These are phyloP conservation scores for Anoncus sp. DNA, from an alignment of 2,888 invertebrate genomes.

Conservation along the genomic window DNA sequence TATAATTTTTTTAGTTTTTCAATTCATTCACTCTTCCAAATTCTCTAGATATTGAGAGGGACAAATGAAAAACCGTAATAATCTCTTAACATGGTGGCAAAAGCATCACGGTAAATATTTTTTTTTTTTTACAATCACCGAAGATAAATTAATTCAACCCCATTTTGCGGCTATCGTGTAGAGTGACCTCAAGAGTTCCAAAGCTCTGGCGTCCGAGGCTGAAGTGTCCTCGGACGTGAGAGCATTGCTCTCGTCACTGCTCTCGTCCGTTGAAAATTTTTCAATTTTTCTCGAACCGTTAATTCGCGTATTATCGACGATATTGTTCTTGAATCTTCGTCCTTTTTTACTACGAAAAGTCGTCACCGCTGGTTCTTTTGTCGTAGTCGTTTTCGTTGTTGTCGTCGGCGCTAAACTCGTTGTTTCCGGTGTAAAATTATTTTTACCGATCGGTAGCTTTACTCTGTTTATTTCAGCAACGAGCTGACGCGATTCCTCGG, in stretches of 20 bases:
- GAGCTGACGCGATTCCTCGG: slow-evolving; percentile 82
- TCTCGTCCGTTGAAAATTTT: slow-evolving; percentile 79
- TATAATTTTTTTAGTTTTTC: no score
- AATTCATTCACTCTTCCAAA: no score
- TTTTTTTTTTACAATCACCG: no score
- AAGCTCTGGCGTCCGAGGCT: slow-evolving; percentile 90
- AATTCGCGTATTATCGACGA: slow-evolving; percentile 78
- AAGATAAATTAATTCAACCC: slow-evolving; percentile 84
- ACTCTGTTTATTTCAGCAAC: slow-evolving; percentile 76
- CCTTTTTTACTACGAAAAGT: slow-evolving; percentile 77
- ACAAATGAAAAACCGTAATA: no score
- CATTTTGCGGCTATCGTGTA: slow-evolving; percentile 94
- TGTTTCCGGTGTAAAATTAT: slow-evolving; percentile 55
- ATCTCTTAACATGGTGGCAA: no score
- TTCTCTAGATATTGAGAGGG: no score
- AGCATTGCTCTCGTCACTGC: slow-evolving; percentile 72
- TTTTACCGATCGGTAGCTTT: slow-evolving; percentile 72
- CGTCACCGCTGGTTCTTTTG: slow-evolving; percentile 73
- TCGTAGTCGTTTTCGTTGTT: slow-evolving; percentile 64
- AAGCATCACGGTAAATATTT: no score
- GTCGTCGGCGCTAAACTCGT: slow-evolving; percentile 61
- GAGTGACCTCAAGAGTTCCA: slow-evolving; percentile 92
- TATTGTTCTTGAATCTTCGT: slow-evolving; percentile 76
- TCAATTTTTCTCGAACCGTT: slow-evolving; percentile 75
- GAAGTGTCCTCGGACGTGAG: slow-evolving; percentile 79